A percentile compares a stretch with the other conserved stretches of the same genome.
These are phyloP conservation scores for Stegodyphus dumicola DNA, from an alignment of 1,140 invertebrate genomes.

Conservation along the genomic window DNA sequence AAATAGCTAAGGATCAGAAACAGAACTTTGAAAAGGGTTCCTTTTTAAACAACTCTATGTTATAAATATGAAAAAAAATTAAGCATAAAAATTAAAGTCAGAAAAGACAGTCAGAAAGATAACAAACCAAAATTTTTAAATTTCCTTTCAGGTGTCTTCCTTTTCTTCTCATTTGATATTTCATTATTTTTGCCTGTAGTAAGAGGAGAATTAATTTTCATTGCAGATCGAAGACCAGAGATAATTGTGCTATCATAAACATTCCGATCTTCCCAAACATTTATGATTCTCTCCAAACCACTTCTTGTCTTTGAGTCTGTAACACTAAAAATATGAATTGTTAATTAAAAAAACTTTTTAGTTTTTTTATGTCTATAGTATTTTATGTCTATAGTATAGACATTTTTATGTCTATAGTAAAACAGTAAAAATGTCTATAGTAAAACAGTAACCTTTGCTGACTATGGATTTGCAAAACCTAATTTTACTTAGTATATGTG, in stretches of 20 bases:
- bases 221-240: constrained; percentile 73
- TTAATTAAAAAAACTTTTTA: neutral
- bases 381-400: no score
- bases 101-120: neutral
- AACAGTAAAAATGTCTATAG: no score
- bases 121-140: constrained; percentile 12
- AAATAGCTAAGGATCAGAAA: no score
- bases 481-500: no score
- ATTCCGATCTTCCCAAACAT: constrained; percentile 92
- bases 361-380: no score
- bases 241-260: constrained; percentile 86
- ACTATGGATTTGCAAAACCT: no score
- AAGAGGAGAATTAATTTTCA: neutral
- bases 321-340: constrained; percentile 73
- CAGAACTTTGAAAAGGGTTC: no score
- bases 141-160: constrained; percentile 29
- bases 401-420: no score
- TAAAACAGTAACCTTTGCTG: no score
- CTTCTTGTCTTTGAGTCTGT: constrained; percentile 71
- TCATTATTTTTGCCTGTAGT: neutral
- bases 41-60: no score
- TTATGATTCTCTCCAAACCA: constrained; percentile 82
- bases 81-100: no score
- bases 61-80: no score
- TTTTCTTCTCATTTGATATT: constrained; percentile 11